These are phyloP conservation scores for Cephus pulcher DNA, from an alignment of 2,888 invertebrate species.

Conservation along the genomic window DNA sequence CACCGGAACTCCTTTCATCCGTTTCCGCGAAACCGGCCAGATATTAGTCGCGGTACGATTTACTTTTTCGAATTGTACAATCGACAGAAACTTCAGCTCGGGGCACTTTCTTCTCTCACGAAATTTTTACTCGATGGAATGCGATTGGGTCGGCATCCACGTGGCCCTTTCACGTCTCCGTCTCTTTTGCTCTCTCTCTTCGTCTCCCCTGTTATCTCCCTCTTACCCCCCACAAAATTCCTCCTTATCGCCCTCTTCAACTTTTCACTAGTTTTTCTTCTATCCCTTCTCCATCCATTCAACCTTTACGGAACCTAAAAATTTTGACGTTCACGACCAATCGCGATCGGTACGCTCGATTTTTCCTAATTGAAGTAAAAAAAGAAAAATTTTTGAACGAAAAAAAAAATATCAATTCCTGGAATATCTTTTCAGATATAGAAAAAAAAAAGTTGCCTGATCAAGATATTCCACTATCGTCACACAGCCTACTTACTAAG, in stretches of 20 bases:
- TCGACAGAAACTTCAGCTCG: neutral
- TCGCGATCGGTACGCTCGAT: too few relatives aligned
- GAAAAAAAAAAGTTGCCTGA: neutral
- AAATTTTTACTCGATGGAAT: slow-evolving; percentile 13
- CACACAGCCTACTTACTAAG: neutral
- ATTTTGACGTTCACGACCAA: too few relatives aligned
- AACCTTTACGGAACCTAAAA: neutral
- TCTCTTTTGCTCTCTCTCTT: neutral
- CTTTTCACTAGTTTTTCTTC: neutral
- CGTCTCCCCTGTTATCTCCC: neutral
- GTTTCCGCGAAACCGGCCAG: neutral
- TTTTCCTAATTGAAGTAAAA: too few relatives aligned
- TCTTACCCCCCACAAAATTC: neutral
- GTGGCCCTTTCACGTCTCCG: slow-evolving; percentile 8
- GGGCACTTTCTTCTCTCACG: slow-evolving; percentile 8
- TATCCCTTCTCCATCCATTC: neutral
- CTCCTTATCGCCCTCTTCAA: neutral
- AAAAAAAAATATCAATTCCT: neutral
- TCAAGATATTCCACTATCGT: neutral
- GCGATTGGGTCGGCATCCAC: neutral
- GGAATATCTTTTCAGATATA: neutral
- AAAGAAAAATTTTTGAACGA: accelerated
- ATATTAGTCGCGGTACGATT: neutral
- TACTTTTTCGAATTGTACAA: slow-evolving; percentile 5
- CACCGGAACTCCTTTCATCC: neutral